These are phyloP conservation scores for Neogobius melanostomus DNA, from an alignment of 2,113 vertebrate species.

Conservation along the genomic window DNA sequence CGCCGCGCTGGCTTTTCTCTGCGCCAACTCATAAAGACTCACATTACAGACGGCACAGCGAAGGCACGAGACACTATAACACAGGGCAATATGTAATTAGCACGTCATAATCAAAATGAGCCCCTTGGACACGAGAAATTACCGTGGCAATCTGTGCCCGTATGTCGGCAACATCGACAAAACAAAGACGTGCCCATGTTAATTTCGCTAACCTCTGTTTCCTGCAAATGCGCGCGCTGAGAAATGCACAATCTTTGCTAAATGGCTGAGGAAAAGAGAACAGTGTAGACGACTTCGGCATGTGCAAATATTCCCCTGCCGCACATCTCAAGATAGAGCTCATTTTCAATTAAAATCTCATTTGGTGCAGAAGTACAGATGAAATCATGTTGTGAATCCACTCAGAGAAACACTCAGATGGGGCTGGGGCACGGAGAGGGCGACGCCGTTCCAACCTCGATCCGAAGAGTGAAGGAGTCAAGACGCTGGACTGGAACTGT, in stretches of 20 bases:
- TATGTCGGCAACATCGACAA: conserved; percentile 99
- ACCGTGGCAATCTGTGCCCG: conserved; percentile 98
- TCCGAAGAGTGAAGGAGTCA: neutral
- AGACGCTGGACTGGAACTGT: too few relatives aligned
- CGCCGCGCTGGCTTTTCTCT: conserved; percentile 83
- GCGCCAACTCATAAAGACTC: conserved; percentile 93
- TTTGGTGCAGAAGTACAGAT: conserved; percentile 97
- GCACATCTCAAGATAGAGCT: conserved; percentile 91
- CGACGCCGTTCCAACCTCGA: neutral
- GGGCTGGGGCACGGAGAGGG: conserved; percentile 76
- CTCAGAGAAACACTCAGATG: conserved; percentile 88
- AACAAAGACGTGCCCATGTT: conserved; percentile 99
- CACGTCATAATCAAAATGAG: conserved; percentile 99
- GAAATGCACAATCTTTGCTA: conserved; percentile 79
- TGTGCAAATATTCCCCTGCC: conserved; percentile 82
- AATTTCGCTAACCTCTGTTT: conserved; percentile 96
- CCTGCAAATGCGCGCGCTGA: conserved; percentile 81
- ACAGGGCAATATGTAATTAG: conserved; percentile 97
- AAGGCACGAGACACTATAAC: conserved; percentile 5
- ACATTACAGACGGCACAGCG: conserved; percentile 94
- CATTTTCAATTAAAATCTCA: conserved; percentile 99
- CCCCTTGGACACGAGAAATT: conserved; percentile 99
- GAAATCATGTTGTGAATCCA: conserved; percentile 98
- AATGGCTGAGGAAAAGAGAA: conserved; percentile 85
- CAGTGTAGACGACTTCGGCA: conserved; percentile 81